Conservation (phyloP, 2,797 vertebrate species). For the Chrysocyon brachyurus region DNA sequence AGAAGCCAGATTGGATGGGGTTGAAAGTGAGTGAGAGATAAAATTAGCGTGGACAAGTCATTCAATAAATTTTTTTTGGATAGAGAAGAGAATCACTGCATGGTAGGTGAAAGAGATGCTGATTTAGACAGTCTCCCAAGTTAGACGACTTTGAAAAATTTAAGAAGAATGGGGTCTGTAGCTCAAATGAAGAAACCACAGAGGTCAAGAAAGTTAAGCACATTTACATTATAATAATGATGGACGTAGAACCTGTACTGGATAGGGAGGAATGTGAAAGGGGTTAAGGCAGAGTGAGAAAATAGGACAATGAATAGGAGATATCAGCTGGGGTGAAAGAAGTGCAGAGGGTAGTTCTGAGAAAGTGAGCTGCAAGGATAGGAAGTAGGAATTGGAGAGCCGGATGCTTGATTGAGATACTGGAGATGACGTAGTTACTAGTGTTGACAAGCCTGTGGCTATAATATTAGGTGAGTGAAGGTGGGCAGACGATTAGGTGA, state of each 20-base stretch:
- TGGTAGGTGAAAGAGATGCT: not conserved
- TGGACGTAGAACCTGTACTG: not conserved
- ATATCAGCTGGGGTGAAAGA: not conserved
- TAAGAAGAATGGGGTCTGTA: not conserved
- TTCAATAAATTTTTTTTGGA: not conserved
- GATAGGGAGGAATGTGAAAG: not conserved
- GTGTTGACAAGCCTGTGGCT: not conserved
- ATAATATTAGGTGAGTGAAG: not conserved
- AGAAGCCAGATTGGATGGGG: not conserved
- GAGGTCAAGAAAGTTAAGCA: not conserved
- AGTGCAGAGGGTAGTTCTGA: not conserved
- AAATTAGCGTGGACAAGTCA: not conserved
- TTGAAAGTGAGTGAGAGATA: conserved; percentile 1
- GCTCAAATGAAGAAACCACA: not conserved
- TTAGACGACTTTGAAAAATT: not conserved
- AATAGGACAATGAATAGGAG: not conserved
- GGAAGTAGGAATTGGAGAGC: not conserved
- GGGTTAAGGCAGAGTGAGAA: not conserved
- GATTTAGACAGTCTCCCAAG: not conserved
- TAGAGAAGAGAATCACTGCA: not conserved
- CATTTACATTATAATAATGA: not conserved
- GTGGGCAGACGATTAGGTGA: not conserved
- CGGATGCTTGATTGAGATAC: not conserved
- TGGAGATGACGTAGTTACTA: not conserved
- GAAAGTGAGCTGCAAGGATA: not conserved